Evolutionary conservation across 2,888 invertebrate genomes (phyloP).

Genomic region (Nephrotoma appendiculata): DNA sequence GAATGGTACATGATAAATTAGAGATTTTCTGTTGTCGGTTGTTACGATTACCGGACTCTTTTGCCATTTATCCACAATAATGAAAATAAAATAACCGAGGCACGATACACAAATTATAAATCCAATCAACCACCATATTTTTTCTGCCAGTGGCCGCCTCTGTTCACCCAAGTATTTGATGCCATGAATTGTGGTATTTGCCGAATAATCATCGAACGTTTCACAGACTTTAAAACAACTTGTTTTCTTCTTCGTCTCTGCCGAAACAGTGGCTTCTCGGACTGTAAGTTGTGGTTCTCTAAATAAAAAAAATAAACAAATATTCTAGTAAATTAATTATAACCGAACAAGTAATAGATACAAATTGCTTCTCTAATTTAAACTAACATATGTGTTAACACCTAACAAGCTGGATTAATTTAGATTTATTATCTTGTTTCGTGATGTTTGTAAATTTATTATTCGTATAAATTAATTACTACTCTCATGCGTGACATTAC

Average conservation of each 20-base stretch:
- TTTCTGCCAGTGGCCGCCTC: neutral
- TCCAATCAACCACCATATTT: neutral
- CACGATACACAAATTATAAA: neutral
- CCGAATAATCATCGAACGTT: neutral
- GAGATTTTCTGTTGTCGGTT: neutral
- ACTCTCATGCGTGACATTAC: too few species aligned
- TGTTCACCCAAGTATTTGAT: neutral
- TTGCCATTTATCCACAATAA: neutral
- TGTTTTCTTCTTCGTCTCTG: neutral
- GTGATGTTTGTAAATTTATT: too few species aligned
- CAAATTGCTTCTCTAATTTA: too few species aligned
- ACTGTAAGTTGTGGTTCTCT: neutral
- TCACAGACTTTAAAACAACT: neutral
- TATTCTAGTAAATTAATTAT: neutral
- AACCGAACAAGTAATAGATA: too few species aligned
- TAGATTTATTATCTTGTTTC: too few species aligned
- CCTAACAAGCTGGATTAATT: too few species aligned
- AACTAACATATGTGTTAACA: too few species aligned
- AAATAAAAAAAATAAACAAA: neutral
- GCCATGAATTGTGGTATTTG: neutral
- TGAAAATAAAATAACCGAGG: neutral
- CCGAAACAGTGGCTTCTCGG: neutral
- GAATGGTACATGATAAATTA: neutral
- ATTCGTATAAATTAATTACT: too few species aligned
- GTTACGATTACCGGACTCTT: neutral